Evolutionary conservation across 2,797 vertebrate genomes (phyloP).

Genomic region (Hypotaenidia okinawae): DNA sequence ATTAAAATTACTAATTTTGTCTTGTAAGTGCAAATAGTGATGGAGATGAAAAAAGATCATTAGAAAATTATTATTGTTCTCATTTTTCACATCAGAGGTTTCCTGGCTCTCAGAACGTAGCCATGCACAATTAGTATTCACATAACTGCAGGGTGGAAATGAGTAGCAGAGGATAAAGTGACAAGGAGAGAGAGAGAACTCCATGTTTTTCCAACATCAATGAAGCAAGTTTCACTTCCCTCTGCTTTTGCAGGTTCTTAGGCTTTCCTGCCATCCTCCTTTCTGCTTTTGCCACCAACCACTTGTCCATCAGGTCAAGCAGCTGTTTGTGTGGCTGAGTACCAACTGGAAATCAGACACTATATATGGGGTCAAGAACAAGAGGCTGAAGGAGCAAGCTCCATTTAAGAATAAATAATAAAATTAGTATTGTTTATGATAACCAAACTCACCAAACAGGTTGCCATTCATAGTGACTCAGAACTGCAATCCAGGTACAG

Average conservation of each 20-base stretch:
- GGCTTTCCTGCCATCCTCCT: not conserved
- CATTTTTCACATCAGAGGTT: not conserved
- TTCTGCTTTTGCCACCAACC: not conserved
- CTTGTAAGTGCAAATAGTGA: not conserved
- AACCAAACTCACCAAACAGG: not conserved
- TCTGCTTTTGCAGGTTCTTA: not conserved
- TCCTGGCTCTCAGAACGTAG: not conserved
- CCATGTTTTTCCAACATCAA: accelerated
- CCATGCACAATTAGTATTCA: not conserved
- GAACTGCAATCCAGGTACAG: accelerated
- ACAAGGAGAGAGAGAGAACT: not conserved
- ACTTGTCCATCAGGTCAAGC: not conserved
- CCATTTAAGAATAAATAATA: not conserved
- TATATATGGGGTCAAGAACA: accelerated
- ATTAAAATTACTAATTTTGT: constrained; percentile 22
- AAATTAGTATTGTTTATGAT: not conserved
- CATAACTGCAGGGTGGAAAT: not conserved
- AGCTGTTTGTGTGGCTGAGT: not conserved
- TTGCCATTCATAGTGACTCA: not conserved
- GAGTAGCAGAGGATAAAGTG: not conserved
- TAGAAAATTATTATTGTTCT: not conserved
- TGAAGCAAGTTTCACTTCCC: not conserved
- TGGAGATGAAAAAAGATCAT: not conserved
- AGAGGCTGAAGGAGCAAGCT: not conserved
- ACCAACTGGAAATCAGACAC: accelerated